Conservation (phyloP, 1,140 invertebrate species). For the Tenebrio molitor region DNA sequence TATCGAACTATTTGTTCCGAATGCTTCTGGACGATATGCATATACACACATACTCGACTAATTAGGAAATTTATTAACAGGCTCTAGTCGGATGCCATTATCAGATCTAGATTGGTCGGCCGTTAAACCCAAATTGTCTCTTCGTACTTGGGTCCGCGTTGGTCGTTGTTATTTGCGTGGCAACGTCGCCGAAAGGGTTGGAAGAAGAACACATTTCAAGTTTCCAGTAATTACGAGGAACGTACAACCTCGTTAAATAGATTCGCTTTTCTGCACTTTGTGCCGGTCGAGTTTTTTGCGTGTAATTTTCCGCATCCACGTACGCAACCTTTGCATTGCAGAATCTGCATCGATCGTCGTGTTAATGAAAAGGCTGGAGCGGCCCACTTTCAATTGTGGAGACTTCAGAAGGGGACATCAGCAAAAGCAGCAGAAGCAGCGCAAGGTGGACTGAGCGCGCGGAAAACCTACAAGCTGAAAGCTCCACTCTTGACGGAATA, state of each 20-base stretch:
- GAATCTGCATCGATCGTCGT: conserved; percentile 29
- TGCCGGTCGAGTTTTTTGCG: conserved; percentile 30
- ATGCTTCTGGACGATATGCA: background rate
- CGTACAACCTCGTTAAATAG: conserved; percentile 33
- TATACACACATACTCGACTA: background rate
- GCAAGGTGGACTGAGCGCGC: background rate
- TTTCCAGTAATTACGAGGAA: conserved; percentile 17
- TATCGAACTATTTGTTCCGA: background rate
- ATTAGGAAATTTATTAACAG: conserved; percentile 1
- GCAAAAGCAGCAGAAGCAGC: conserved; percentile 6
- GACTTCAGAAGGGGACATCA: conserved; percentile 35
- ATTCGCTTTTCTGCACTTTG: conserved; percentile 39
- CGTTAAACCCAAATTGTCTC: background rate
- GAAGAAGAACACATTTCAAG: conserved; percentile 35
- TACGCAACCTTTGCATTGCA: conserved; percentile 36
- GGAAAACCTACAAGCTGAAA: conserved; percentile 24
- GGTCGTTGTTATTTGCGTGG: conserved; percentile 10
- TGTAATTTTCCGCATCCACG: conserved; percentile 38
- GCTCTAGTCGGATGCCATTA: background rate
- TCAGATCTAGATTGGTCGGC: background rate
- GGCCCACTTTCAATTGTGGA: conserved; percentile 36
- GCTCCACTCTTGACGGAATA: background rate
- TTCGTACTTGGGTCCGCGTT: background rate
- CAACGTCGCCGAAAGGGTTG: conserved; percentile 24
- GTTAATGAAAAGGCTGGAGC: conserved; percentile 36